Evolutionary conservation across 2,888 invertebrate species (phyloP).

Genomic region (Drosophila nr. perissopoda): DNA sequence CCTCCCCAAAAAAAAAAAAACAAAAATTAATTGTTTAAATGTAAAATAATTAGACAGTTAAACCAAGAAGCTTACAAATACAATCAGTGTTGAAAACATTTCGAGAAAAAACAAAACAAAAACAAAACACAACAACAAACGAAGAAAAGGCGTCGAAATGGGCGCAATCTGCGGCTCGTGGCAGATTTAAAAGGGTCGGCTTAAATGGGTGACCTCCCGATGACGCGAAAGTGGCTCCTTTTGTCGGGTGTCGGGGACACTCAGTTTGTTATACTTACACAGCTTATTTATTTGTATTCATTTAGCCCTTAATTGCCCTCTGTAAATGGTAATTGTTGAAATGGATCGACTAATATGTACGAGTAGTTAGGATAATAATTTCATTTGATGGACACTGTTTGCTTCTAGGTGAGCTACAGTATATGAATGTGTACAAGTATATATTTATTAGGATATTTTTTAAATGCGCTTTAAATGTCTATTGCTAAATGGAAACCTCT

Average conservation of each 20-base stretch:
- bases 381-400: constrained; percentile 45
- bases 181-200: constrained; percentile 60
- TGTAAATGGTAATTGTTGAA: constrained; percentile 61
- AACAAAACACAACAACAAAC: constrained; percentile 28
- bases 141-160: constrained; percentile 46
- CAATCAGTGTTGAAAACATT: constrained; percentile 83
- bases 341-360: constrained; percentile 48
- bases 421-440: constrained; percentile 40
- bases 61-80: constrained; percentile 84
- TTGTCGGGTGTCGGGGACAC: constrained; percentile 23
- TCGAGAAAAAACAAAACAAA: constrained; percentile 51
- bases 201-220: constrained; percentile 29
- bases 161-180: constrained; percentile 61
- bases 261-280: constrained; percentile 43
- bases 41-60: constrained; percentile 81
- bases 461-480: constrained; percentile 82
- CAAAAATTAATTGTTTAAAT: constrained; percentile 79
- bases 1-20: constrained; percentile 21
- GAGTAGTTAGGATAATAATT: constrained; percentile 72
- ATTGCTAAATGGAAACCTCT: constrained; percentile 62
- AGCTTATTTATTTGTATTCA: constrained; percentile 65
- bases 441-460: constrained; percentile 60
- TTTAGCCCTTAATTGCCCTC: constrained; percentile 58
- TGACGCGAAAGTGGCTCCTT: constrained; percentile 16
- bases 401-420: constrained; percentile 28